Evolutionary conservation across 1,140 invertebrate species (phyloP).

Genomic region (Nixonia krombeini): DNA sequence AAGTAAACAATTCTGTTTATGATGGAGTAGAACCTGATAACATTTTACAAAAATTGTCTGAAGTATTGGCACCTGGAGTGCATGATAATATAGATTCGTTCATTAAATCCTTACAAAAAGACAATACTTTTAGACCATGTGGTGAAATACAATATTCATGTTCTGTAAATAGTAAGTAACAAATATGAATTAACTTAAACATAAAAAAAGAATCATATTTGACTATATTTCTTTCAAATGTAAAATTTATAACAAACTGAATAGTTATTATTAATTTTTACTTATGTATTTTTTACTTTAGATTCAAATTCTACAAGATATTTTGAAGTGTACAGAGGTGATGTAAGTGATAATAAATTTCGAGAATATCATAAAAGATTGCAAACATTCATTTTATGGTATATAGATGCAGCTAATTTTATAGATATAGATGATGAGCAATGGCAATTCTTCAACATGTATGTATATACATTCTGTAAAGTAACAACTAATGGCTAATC

Average conservation of each 20-base stretch:
- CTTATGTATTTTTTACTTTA: constrained; percentile 48
- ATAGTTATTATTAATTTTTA: constrained; percentile 26
- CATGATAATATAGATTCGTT: constrained; percentile 81
- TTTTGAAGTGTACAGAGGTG: constrained; percentile 87
- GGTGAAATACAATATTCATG: constrained; percentile 80
- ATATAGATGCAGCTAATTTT: constrained; percentile 93
- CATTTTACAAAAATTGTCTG: constrained; percentile 79
- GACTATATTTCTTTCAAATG: too few species aligned
- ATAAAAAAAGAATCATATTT: constrained; percentile 9
- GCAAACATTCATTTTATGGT: constrained; percentile 95
- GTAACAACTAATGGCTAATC: too few species aligned
- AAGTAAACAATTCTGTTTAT: constrained; percentile 72
- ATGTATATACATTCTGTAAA: too few species aligned
- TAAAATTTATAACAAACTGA: too few species aligned
- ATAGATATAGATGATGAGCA: constrained; percentile 93
- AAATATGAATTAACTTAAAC: constrained; percentile 18
- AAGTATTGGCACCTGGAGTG: constrained; percentile 76
- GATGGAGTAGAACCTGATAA: constrained; percentile 84
- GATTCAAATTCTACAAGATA: constrained; percentile 72
- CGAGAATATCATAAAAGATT: constrained; percentile 85
- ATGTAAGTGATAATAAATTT: constrained; percentile 81
- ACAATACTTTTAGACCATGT: constrained; percentile 80
- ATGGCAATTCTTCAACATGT: constrained; percentile 95
- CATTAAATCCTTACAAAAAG: constrained; percentile 76
- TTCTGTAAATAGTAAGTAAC: constrained; percentile 65